phyloP scores from a whole-genome alignment of 1,140 invertebrate species.

The Anoplolepis gracilipes region DNA sequence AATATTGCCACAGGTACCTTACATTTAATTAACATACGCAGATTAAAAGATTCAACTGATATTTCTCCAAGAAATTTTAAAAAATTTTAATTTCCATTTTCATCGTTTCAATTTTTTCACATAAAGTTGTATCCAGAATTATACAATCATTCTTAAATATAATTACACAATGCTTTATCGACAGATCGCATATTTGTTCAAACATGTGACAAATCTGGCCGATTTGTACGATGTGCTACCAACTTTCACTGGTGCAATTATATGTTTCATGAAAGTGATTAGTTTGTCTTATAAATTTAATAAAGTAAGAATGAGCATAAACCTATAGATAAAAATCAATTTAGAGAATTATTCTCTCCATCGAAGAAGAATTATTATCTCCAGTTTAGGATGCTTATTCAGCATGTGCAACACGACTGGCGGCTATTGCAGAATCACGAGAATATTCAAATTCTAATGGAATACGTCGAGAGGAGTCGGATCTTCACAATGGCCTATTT shows the following conservation, averaged over 20 bases:
- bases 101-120: background rate
- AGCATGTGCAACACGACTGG: constrained; percentile 27
- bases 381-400: constrained; percentile 9
- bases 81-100: background rate
- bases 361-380: background rate
- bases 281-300: background rate
- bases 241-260: background rate
- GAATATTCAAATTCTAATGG: constrained; percentile 2
- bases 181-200: constrained; percentile 3
- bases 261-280: background rate
- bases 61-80: background rate
- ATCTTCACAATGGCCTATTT: background rate
- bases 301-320: constrained; percentile 2
- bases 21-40: background rate
- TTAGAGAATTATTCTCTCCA: background rate
- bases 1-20: constrained; percentile 10
- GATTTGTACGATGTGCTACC: constrained; percentile 14
- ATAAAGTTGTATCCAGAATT: background rate
- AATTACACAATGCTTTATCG: background rate
- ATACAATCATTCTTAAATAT: background rate
- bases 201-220: background rate
- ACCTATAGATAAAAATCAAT: background rate
- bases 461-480: constrained; percentile 2
- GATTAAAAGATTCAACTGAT: background rate
- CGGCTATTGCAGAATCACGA: background rate